phyloP scores from a whole-genome alignment of 1,140 invertebrate species.

The Ceratosolen fusciceps region DNA sequence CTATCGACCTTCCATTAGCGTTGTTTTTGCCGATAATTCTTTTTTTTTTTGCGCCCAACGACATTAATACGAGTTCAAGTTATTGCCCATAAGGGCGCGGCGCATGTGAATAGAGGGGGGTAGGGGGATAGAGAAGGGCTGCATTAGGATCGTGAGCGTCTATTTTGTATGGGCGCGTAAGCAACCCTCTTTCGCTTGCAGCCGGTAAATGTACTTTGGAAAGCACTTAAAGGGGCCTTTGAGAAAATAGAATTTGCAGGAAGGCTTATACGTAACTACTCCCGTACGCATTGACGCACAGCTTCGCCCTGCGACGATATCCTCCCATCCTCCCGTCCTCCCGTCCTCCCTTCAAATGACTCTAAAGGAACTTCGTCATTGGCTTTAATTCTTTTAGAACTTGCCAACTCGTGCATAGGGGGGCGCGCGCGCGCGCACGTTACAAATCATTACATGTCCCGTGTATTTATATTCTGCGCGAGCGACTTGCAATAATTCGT shows the following conservation, averaged over 20 bases:
- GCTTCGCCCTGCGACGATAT: not conserved
- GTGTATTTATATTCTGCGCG: constrained; percentile 27
- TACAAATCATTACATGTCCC: constrained; percentile 38
- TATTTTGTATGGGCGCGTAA: constrained; percentile 8
- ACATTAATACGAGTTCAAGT: constrained; percentile 9
- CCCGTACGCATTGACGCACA: not conserved
- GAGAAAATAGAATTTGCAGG: constrained; percentile 56
- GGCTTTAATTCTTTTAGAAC: constrained; percentile 24
- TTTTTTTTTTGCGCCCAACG: not conserved
- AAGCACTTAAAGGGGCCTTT: constrained; percentile 55
- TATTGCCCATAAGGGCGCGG: not conserved
- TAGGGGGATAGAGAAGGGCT: not conserved
- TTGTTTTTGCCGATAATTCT: not conserved
- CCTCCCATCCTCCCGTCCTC: not conserved
- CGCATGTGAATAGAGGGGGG: not conserved
- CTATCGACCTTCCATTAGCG: not conserved
- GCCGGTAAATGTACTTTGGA: constrained; percentile 56
- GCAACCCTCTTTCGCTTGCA: constrained; percentile 16
- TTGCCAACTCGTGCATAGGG: not conserved
- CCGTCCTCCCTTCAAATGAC: not conserved
- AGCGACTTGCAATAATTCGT: constrained; percentile 28
- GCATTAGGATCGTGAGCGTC: not conserved
- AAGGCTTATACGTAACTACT: not conserved
- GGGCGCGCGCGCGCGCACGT: too few species aligned
- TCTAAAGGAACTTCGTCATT: not conserved